These are phyloP conservation scores for Artemia franciscana DNA, from an alignment of 1,140 invertebrate genomes.

Conservation along the genomic window DNA sequence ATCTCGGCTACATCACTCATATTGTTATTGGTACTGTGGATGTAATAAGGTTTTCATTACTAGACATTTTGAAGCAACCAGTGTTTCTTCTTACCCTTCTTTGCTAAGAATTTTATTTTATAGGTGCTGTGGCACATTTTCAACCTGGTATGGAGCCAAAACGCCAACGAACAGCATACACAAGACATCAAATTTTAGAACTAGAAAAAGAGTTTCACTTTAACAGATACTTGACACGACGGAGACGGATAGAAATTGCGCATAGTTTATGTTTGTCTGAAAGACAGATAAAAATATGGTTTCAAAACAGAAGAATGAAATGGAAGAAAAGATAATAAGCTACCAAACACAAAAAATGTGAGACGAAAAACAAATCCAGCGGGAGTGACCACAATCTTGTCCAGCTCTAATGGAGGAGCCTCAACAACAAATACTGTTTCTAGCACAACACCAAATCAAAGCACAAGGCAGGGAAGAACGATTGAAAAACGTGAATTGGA, in stretches of 20 bases:
- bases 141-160: slow-evolving; percentile 84
- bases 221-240: slow-evolving; percentile 82
- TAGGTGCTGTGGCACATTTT: too few relatives aligned
- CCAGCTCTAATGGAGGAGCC: slow-evolving; percentile 16
- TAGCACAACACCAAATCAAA: slow-evolving; percentile 8
- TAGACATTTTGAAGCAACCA: too few relatives aligned
- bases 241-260: slow-evolving; percentile 88
- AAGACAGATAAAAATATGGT: slow-evolving; percentile 96
- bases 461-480: slow-evolving; percentile 3
- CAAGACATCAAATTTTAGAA: slow-evolving; percentile 84
- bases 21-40: too few relatives aligned
- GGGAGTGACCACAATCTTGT: slow-evolving; percentile 27
- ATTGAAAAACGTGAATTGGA: neutral
- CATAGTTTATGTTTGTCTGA: slow-evolving; percentile 83
- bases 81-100: too few relatives aligned
- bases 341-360: slow-evolving; percentile 88
- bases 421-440: slow-evolving; percentile 7
- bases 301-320: slow-evolving; percentile 85
- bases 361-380: slow-evolving; percentile 55
- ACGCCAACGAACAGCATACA: slow-evolving; percentile 80
- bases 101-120: too few relatives aligned
- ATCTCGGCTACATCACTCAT: too few relatives aligned
- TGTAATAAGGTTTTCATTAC: too few relatives aligned
- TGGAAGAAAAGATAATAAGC: slow-evolving; percentile 95
- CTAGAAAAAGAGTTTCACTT: slow-evolving; percentile 92